These are phyloP conservation scores for Zaprionus gabonicus DNA, from an alignment of 1,140 invertebrate species.

Conservation along the genomic window DNA sequence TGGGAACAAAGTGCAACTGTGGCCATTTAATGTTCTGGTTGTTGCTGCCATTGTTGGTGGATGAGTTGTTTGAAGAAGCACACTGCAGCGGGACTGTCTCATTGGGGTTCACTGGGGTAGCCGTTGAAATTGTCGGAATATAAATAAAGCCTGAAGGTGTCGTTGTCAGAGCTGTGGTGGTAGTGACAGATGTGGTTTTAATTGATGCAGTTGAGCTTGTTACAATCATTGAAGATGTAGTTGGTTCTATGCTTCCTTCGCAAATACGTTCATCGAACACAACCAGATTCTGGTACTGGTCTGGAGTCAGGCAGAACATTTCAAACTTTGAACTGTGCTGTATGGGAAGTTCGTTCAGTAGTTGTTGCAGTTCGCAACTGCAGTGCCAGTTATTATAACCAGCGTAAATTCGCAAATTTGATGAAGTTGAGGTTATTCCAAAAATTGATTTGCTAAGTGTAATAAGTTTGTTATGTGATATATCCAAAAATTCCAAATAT, in stretches of 20 bases:
- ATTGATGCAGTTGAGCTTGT: not conserved
- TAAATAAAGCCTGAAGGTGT: conserved; percentile 2
- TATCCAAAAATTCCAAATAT: conserved; percentile 50
- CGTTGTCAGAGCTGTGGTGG: not conserved
- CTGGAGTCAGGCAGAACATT: conserved; percentile 43
- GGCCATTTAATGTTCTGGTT: conserved; percentile 35
- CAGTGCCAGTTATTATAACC: conserved; percentile 60
- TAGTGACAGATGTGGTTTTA: not conserved
- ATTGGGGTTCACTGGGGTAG: conserved; percentile 7
- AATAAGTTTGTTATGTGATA: conserved; percentile 60
- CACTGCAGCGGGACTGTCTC: conserved; percentile 37
- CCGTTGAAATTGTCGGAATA: conserved; percentile 33
- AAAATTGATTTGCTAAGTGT: conserved; percentile 54
- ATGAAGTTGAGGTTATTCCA: conserved; percentile 35
- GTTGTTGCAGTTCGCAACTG: conserved; percentile 41
- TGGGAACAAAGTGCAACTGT: conserved; percentile 30
- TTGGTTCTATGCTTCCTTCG: not conserved
- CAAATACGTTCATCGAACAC: conserved; percentile 54
- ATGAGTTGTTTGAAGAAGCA: not conserved
- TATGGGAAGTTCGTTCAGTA: conserved; percentile 45
- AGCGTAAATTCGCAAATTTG: conserved; percentile 41
- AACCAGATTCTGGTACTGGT: conserved; percentile 21
- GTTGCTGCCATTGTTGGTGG: not conserved
- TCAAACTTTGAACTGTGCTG: conserved; percentile 23
- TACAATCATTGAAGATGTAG: too few relatives aligned